Evolutionary conservation across 2,113 vertebrate species (phyloP), one percentile per base, ranked within the genome.

Genomic region (Podocnemis expansa): DNA sequence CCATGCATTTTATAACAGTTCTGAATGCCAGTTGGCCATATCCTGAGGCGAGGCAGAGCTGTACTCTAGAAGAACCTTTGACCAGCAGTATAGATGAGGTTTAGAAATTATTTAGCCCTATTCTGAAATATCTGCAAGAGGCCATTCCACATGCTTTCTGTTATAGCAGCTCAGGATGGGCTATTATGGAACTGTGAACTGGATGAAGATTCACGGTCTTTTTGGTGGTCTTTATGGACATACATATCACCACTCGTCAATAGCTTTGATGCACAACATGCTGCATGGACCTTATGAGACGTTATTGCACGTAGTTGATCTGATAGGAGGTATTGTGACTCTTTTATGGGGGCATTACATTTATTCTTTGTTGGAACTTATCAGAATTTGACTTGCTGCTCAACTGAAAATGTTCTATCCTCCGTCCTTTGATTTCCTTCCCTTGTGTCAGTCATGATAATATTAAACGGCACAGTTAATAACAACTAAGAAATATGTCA

Each of bases 151-250:
- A 27, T 10, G 27, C 54, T 76, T 80, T 85, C 17, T 22, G 17
- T 49, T 51, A 45, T 27, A 60, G 29, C 43, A 80, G 55, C 52
- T 76, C 56, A 3, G 0, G 2, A 25, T 0, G 0, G 31, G 5
- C 9, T 51, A 8, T 5, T 31, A 24, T 0, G 1, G 82, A 25
- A 41, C 49, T 54, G 16, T 9, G 8, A 45, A 10, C 11, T 45
- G 29, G 56, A 5, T 0, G 0, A 89, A 83, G 24, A 7, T 1
- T 41, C 24, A 7, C 27, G 24, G 41, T 75, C 19, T 41, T 8
- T 63, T 10, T 43, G 24, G n/a, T n/a, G n/a, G n/a, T n/a, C n/a
- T 27, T 41, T 76, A 76, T 75, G 73, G 38, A 75, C 41, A 12
- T 75, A 27, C 24, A 75, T 75, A 43, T 45, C 22, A 45, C 80